Base-by-base conservation (phyloP, 2,113 vertebrate genomes). In the Felis catus region DNA sequence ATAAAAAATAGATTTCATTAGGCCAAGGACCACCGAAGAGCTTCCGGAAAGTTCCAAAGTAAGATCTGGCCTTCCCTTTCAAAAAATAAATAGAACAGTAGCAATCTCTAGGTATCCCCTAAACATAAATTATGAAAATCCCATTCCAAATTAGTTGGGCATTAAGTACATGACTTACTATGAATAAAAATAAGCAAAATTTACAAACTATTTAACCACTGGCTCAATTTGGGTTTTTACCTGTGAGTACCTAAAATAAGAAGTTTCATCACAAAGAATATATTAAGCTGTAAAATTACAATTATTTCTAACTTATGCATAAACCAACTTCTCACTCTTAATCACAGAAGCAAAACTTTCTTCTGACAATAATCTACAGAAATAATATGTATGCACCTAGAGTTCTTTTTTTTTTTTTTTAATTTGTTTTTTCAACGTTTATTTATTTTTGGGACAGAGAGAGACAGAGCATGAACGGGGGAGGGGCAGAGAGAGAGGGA, bases 201-300 rank as follows among this genome's bases (percentile, higher is more conserved):
- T 93, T 53, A 96, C 36, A 88, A 96, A 97, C 48, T 45, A 94
- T 33, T 92, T 95, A 97, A 96, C 18, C 68, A 96, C 55, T 80
- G 76, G 80, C 63, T 78, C 48, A 58, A 79, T 74, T 71, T 87
- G 80, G 13, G 9, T 79, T 95, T 97, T 68, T 29, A 92, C 29
- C 71, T 81, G 4, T 71, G 53, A 78, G 93, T 14, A 9, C 85
- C 71, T 78, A 84, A 23, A 48, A 29, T 76, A 80, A 97, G 71
- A 39, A 95, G 61, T 81, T 94, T 82, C 33, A 88, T 8, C 80
- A 90, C 33, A 7, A 90, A 91, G 63, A 82, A 92, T 29, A 79
- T 16, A 90, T 48, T 95, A 63, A 74, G 13, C 76, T 89, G n/a
- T 73, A 95, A 92, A 92, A 91, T 87, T 74, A 70, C 45, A 73